phyloP scores from a whole-genome alignment of 2,113 vertebrate genomes.

The Stigmatopora argus region DNA sequence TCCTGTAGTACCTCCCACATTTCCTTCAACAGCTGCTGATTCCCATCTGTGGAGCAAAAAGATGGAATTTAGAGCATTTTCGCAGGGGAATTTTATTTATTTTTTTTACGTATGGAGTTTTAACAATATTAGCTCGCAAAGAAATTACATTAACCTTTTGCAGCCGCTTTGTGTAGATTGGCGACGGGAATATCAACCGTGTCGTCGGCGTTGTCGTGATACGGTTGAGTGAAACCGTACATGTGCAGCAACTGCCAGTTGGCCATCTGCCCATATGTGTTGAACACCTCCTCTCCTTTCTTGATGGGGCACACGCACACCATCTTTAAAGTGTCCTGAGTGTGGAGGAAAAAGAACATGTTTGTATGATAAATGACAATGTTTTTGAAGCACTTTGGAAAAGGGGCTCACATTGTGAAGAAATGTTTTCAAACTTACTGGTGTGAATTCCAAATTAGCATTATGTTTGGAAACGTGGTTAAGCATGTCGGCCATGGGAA shows the following conservation, averaged over 20 bases:
- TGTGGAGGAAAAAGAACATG: not conserved
- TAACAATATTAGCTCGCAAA: not conserved
- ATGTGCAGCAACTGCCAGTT: constrained; percentile 97
- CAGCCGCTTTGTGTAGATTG: constrained; percentile 71
- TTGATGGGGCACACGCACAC: constrained; percentile 71
- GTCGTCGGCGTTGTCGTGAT: constrained; percentile 79
- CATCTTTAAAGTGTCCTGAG: constrained; percentile 83
- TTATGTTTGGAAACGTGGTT: constrained; percentile 89
- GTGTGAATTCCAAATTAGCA: constrained; percentile 83
- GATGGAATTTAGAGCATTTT: not conserved
- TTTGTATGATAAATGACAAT: not conserved
- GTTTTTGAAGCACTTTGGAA: not conserved
- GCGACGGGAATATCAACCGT: constrained; percentile 81
- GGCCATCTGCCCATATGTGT: constrained; percentile 91
- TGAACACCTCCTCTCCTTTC: constrained; percentile 87
- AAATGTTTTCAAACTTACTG: constrained; percentile 59
- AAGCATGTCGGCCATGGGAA: constrained; percentile 91
- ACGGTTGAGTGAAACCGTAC: constrained; percentile 86
- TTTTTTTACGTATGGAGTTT: too few species aligned
- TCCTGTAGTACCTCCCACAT: constrained; percentile 79
- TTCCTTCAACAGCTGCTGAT: constrained; percentile 66
- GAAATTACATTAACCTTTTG: constrained; percentile 66
- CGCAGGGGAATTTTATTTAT: too few species aligned
- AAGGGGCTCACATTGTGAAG: not conserved
- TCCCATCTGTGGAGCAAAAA: constrained; percentile 46